These are phyloP conservation scores for Temnothorax nylanderi DNA, from an alignment of 1,140 invertebrate genomes.

Conservation along the genomic window DNA sequence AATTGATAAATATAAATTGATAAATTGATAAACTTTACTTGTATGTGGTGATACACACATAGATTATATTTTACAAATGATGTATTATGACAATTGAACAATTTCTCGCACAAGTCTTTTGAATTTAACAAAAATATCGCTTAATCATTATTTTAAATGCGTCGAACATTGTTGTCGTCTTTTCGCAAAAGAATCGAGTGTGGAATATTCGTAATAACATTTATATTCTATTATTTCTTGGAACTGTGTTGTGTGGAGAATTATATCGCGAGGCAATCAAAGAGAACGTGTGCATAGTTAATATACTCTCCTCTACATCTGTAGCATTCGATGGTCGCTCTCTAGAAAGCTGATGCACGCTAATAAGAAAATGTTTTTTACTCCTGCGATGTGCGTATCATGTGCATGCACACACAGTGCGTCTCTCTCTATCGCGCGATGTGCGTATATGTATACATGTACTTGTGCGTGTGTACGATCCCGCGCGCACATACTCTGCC, in stretches of 20 bases:
- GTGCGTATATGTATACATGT: not conserved
- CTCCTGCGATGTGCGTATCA: not conserved
- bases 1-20: too few species aligned
- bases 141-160: conserved; percentile 8
- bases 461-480: not conserved
- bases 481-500: not conserved
- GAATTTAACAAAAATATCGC: not conserved
- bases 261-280: conserved; percentile 20
- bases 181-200: not conserved
- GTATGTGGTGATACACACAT: too few species aligned
- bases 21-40: too few species aligned
- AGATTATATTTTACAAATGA: not conserved
- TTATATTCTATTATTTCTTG: conserved; percentile 29
- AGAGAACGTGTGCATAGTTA: not conserved
- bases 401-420: not conserved
- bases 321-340: not conserved
- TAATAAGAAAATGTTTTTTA: conserved; percentile 35
- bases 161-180: not conserved
- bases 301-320: not conserved
- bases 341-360: not conserved
- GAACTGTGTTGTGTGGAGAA: not conserved
- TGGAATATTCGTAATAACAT: conserved; percentile 13
- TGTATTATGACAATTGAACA: not conserved
- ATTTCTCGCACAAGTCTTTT: not conserved
- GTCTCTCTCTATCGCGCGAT: not conserved